These are phyloP conservation scores for Sorex araneus DNA, from an alignment of 2,113 vertebrate genomes.

Conservation along the genomic window DNA sequence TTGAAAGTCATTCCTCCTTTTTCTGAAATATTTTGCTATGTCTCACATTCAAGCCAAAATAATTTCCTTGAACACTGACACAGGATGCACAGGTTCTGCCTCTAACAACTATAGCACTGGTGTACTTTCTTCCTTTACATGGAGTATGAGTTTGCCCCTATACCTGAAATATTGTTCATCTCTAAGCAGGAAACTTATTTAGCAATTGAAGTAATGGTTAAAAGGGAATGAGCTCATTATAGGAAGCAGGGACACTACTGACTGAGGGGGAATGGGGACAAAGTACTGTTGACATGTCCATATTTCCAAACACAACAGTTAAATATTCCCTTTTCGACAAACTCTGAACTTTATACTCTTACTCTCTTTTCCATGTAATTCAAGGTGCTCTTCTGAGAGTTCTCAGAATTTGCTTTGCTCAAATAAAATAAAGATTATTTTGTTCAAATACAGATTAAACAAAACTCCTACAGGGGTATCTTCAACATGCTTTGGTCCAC, in stretches of 20 bases:
- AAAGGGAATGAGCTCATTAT: background rate
- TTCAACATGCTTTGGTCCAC: background rate
- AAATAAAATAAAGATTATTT: background rate
- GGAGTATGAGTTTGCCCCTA: background rate
- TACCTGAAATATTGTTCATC: background rate
- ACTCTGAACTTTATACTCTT: background rate
- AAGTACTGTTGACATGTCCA: constrained; percentile 24
- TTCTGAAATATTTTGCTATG: constrained; percentile 14
- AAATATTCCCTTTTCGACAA: constrained; percentile 64
- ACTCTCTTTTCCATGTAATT: background rate
- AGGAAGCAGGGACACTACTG: constrained; percentile 11
- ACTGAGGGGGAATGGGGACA: background rate
- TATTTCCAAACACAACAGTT: constrained; percentile 61
- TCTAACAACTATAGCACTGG: background rate
- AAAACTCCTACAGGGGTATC: background rate
- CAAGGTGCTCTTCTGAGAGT: background rate
- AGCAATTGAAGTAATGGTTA: constrained; percentile 29
- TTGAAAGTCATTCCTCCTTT: constrained; percentile 10
- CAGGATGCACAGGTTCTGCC: background rate
- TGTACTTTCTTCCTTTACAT: background rate
- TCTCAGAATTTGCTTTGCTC: constrained; percentile 8
- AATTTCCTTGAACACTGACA: background rate
- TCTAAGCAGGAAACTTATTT: background rate
- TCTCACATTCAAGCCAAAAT: background rate
- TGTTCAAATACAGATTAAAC: constrained; percentile 15